Base-by-base conservation (phyloP, 2,888 invertebrate genomes). In the Drosophila cognata region DNA sequence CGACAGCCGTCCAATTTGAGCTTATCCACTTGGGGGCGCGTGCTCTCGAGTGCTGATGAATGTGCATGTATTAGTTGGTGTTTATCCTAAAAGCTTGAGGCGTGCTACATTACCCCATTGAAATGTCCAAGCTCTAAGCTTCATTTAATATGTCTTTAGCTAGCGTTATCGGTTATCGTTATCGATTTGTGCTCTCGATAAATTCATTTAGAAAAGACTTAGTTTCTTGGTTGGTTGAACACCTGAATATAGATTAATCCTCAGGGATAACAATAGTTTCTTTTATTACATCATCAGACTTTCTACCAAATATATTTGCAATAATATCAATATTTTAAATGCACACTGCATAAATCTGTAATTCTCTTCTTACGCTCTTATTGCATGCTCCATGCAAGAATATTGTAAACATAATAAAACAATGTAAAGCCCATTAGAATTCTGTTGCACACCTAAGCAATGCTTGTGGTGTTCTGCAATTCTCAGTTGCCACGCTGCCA, bases 1-100 rank as follows among this genome's bases (percentile, higher is more conserved):
- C 35, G 64, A 63, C 73, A 72, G 53, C 64, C 56, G 38, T 50
- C 66, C 73, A 59, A 59, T 59, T 65, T 48, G 33, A 55, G 58
- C 43, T 43, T n/a, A 16, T 31, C 51, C 53, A 70, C 38, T 70
- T 46, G 21, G 11, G 11, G 11, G 11, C 29, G 31, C 38, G 35
- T n/a, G n/a, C 33, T 28, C 50, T 41, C 21, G 8, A 28, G 28
- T 41, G 35, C n/a, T 46, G 46, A 28, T 50, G 28, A 56, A 38
- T 50, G 53, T 33, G 25, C n/a, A n/a, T 21, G 28, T 43, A 33
- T 68, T 52, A 50, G 66, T 25, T 56, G 50, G 25, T 28, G 21
- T 35, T 51, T 29, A 43, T 33, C 13, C 25, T 10, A 28, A 18
- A 50, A 35, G 33, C 28, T 50, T 2, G 5, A 18, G 5, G 2